Evolutionary conservation across 2,888 invertebrate species (phyloP).

Genomic region (Ditylenchus weischeri): DNA sequence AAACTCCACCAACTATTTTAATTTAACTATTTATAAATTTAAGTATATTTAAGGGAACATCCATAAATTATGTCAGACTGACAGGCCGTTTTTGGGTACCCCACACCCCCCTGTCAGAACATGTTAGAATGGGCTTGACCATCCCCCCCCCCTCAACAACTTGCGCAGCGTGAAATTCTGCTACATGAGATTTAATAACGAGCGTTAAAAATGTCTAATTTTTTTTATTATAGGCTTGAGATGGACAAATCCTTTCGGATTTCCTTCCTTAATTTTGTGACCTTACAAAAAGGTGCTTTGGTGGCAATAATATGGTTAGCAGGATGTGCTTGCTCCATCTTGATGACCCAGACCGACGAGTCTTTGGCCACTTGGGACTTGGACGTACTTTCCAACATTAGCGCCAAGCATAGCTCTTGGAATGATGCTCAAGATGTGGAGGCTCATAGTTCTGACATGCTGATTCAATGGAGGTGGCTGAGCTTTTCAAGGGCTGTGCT

Average conservation of each 20-base stretch:
- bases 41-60: too few relatives aligned
- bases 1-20: too few relatives aligned
- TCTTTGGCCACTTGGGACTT: slow-evolving; percentile 16
- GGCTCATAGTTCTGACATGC: slow-evolving; percentile 10
- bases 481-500: slow-evolving; percentile 9
- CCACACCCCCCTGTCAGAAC: too few relatives aligned
- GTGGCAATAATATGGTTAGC: slow-evolving; percentile 23
- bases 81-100: too few relatives aligned
- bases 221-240: slow-evolving; percentile 17
- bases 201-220: too few relatives aligned
- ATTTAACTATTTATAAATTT: too few relatives aligned
- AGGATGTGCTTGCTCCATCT: slow-evolving; percentile 19
- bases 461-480: slow-evolving; percentile 8
- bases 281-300: slow-evolving; percentile 26
- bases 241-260: slow-evolving; percentile 4
- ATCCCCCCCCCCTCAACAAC: too few relatives aligned
- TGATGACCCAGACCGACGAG: slow-evolving; percentile 35
- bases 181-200: too few relatives aligned
- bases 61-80: too few relatives aligned
- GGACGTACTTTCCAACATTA: neutral
- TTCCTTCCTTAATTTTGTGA: slow-evolving; percentile 14
- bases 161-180: too few relatives aligned
- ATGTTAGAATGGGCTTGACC: too few relatives aligned
- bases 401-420: neutral
- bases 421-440: neutral